These are phyloP conservation scores for Sebastes trivittatus DNA, from an alignment of 2,797 vertebrate species.

Conservation along the genomic window DNA sequence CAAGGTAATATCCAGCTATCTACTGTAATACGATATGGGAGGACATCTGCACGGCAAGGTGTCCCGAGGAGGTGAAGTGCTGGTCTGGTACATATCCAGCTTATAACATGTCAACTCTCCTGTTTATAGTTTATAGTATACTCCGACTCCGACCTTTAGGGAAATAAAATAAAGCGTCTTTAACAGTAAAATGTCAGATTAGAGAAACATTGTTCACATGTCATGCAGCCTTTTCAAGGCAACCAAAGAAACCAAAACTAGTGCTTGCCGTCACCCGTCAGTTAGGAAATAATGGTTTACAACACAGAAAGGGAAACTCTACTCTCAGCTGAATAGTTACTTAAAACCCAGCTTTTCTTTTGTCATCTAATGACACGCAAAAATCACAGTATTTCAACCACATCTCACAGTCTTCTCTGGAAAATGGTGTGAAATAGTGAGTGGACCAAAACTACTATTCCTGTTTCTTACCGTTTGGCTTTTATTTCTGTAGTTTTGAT, in stretches of 20 bases:
- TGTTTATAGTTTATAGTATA: neutral
- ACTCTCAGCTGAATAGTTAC: neutral
- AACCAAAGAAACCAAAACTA: neutral
- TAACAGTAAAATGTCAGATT: neutral
- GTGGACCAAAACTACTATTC: neutral
- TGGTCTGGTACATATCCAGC: neutral
- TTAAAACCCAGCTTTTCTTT: neutral
- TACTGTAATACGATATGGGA: neutral
- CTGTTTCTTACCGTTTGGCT: neutral
- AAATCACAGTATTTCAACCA: neutral
- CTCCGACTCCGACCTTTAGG: neutral
- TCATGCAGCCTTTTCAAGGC: neutral
- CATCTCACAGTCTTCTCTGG: neutral
- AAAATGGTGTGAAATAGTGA: neutral
- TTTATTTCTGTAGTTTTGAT: neutral
- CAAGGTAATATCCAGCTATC: constrained; percentile 28
- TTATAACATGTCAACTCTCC: neutral
- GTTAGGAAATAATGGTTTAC: neutral
- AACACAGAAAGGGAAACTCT: neutral
- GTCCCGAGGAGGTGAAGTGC: neutral
- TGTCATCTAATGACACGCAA: neutral
- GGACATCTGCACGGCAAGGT: neutral
- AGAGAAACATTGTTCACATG: neutral
- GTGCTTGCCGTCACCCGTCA: constrained; percentile 1
- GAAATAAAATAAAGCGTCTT: neutral